Percentiles rank a stretch among this genome's conserved stretches.
These are phyloP conservation scores for Papilio dardanus DNA, from an alignment of 1,140 invertebrate species.

Conservation along the genomic window DNA sequence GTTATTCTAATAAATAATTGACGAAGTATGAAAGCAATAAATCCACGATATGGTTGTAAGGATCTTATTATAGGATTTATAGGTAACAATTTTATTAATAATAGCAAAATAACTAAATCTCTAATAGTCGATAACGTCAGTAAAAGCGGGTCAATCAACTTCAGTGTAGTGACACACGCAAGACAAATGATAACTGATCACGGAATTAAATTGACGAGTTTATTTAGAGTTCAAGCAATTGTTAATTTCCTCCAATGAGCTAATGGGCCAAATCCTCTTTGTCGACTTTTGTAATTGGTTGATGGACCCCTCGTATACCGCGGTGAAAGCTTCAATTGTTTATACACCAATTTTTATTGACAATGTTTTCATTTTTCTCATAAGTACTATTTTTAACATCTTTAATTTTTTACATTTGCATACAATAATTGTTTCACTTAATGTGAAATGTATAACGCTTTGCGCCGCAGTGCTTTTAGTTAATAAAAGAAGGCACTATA, in stretches of 20 bases:
- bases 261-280: constrained; percentile 73
- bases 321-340: constrained; percentile 46
- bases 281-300: constrained; percentile 72
- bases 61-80: not conserved
- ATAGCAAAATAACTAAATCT: constrained; percentile 42
- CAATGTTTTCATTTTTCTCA: not conserved
- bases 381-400: too few species aligned
- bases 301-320: constrained; percentile 54
- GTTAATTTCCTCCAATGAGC: constrained; percentile 74
- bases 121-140: constrained; percentile 49
- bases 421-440: not conserved
- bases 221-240: constrained; percentile 73
- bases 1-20: not conserved
- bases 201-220: constrained; percentile 69
- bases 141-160: constrained; percentile 54
- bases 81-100: not conserved
- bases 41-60: not conserved
- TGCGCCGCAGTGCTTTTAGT: too few species aligned
- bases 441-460: not conserved
- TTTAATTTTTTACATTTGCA: not conserved
- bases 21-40: not conserved
- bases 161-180: constrained; percentile 35
- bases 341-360: not conserved
- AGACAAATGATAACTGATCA: constrained; percentile 74
- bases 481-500: too few species aligned